Base-by-base conservation (phyloP, 2,113 vertebrate genomes). In the Girardinichthys multiradiatus region DNA sequence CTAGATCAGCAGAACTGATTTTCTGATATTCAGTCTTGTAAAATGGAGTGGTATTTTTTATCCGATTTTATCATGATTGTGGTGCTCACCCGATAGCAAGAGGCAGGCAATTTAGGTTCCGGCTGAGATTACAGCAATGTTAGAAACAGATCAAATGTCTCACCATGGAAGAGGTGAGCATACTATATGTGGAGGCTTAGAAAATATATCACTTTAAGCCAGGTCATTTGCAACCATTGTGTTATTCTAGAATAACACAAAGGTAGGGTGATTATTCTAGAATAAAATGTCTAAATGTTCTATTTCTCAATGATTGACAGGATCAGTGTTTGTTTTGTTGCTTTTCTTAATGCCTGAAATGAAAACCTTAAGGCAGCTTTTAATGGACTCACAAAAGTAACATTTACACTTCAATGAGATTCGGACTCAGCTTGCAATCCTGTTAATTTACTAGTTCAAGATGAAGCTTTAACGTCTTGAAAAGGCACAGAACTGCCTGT, bases 81-180 rank as follows among this genome's bases (percentile, higher is more conserved):
- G 51, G 45, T 75, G 60, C 67, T 69, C 72, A 48, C 48, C 82
- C 30, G 80, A 88, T 71, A 75, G 74, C 28, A 63, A 73, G 61
- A 75, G 76, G 69, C 63, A 79, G 73, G 80, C 77, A 81, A 76
- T 86, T 89, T 86, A 77, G 76, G 72, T 81, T 77, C 68, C 33
- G 51, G 42, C 59, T 79, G 29, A 70, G 72, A 76, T 74, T 67
- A 42, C 70, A 76, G 70, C 39, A 0, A 27, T 48, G 70, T n/a
- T 64, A 87, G 74, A 70, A 78, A 70, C 17, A 77, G 68, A 88
- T 86, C 76, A 88, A 86, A 73, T 70, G 80, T 74, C 26, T 60
- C 69, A 65, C 67, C 69, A 33, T 26, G 42, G 45, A 51, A 84
- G 72, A 75, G 80, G 74, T 64, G 71, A 84, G 54, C 13, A 28